Conservation (phyloP, 2,888 invertebrate species). For the Ceriagrion tenellum region DNA sequence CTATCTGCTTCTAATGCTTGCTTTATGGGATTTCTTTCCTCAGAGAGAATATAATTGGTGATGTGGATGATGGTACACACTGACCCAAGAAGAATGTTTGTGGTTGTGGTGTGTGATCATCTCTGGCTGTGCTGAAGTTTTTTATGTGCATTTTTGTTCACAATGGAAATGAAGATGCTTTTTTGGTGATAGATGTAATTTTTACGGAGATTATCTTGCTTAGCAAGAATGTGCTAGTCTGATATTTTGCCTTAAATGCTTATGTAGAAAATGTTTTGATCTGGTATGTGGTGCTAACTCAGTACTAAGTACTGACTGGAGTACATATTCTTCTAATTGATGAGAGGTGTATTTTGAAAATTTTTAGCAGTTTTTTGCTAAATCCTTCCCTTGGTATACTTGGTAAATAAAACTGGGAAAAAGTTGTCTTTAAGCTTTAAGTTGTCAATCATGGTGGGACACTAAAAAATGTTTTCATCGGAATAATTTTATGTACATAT, state of each 20-base stretch:
- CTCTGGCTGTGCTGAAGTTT: conserved; percentile 50
- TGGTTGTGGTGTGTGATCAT: conserved; percentile 32
- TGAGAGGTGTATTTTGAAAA: background rate
- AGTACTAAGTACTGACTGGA: background rate
- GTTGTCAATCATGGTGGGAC: background rate
- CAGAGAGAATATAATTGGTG: conserved; percentile 45
- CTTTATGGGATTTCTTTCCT: conserved; percentile 44
- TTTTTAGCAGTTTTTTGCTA: background rate
- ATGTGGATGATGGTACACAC: conserved; percentile 39
- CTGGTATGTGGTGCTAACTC: background rate
- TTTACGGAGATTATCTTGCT: background rate
- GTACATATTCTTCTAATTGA: background rate
- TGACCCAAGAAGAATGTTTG: conserved; percentile 53
- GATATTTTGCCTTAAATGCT: background rate
- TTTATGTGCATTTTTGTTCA: conserved; percentile 32
- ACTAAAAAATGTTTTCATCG: background rate
- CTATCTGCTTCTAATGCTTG: background rate
- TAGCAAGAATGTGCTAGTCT: background rate
- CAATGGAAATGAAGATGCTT: background rate
- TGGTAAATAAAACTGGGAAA: background rate
- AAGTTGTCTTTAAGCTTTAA: background rate
- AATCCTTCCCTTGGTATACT: background rate
- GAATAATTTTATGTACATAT: background rate
- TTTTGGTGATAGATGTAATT: no score
- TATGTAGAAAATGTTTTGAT: background rate